phyloP scores from a whole-genome alignment of 2,888 invertebrate genomes.

The Tinea semifulvella region DNA sequence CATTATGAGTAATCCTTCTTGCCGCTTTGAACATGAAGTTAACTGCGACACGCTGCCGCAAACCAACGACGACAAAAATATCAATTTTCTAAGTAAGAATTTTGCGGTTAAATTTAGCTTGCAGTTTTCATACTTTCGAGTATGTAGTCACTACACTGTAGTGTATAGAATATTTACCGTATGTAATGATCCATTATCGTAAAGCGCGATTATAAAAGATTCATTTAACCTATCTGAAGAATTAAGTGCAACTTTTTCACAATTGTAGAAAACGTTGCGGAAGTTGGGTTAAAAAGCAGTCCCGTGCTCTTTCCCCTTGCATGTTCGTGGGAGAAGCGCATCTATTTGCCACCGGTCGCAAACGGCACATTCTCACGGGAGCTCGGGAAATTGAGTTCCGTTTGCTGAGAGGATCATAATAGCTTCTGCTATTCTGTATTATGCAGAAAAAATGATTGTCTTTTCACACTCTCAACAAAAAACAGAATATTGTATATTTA shows the following conservation, averaged over 20 bases:
- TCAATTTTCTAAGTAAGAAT: too few relatives aligned
- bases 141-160: too few relatives aligned
- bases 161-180: too few relatives aligned
- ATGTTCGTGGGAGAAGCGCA: constrained; percentile 17
- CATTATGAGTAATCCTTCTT: not conserved
- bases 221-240: too few relatives aligned
- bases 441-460: not conserved
- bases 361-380: constrained; percentile 29
- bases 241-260: not conserved
- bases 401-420: constrained; percentile 16
- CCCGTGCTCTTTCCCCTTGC: too few relatives aligned
- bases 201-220: too few relatives aligned
- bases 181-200: too few relatives aligned
- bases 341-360: constrained; percentile 27
- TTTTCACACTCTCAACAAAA: too few relatives aligned
- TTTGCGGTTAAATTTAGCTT: too few relatives aligned
- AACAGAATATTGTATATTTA: too few relatives aligned
- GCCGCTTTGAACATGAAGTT: not conserved
- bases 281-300: constrained; percentile 6
- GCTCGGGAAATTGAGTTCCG: constrained; percentile 22
- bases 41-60: not conserved
- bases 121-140: too few relatives aligned
- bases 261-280: not conserved
- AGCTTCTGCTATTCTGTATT: not conserved
- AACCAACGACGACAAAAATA: not conserved